Evolutionary conservation across 2,888 invertebrate genomes (phyloP), one percentile per base, ranked within the genome.

Genomic region (Lycia hirtaria): DNA sequence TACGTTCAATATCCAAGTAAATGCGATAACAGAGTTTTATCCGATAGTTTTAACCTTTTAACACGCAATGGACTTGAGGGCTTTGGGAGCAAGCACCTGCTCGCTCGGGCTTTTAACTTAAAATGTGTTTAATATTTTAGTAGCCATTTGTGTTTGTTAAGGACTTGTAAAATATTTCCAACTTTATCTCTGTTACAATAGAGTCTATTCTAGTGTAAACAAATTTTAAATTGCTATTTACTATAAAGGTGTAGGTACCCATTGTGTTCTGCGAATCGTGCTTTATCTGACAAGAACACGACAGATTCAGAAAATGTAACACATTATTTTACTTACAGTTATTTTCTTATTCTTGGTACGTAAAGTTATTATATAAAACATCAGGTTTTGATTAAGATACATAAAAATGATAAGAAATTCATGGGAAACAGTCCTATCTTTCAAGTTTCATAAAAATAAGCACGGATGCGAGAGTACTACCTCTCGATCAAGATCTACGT

Each of bases 1-100:
- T 56, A 54, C 58, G 67, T 68, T 64, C 63, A 67, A 71, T 64
- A 65, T 58, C 66, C 60, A 49, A 53, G 52, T 68, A 41, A 60
- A 51, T 49, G 58, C 70, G 66, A 67, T 73, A 68, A 67, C 54
- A 56, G 40, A 62, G 59, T 56, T 65, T 62, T 44, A 60, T 59
- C 65, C 49, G 52, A 68, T 67, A 67, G 41, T 60, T 62, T 59
- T 52, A 62, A 59, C 63, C 61, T 62, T 61, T 63, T 60, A 66
- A 56, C 76, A 77, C 71, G 76, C 76, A 60, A 71, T 59, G 63
- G 50, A 50, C 41, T 43, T 50, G 45, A 15, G 35, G 38, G 51
- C 62, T 41, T 56, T 41, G 56, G 35, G 22, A 49, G 57, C 37
- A 48, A 52, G 60, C 67, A 69, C 64, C 62, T 67, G 65, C 32